Evolutionary conservation across 2,113 vertebrate genomes (phyloP).

Genomic region (Leptodactylus fuscus): DNA sequence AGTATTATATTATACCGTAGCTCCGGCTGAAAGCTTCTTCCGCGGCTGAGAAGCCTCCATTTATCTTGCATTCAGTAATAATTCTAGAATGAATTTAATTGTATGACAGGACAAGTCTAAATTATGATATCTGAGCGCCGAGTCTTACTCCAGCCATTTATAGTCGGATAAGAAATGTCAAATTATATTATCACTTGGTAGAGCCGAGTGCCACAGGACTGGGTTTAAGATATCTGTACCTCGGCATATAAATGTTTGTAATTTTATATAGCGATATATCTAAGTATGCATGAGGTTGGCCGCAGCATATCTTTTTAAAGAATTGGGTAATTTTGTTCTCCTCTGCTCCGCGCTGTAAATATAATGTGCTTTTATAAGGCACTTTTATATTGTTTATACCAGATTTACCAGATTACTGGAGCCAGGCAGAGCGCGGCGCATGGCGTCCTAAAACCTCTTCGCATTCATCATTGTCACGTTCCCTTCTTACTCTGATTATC

Average conservation of each 20-base stretch:
- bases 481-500: neutral
- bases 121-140: slow-evolving; percentile 2
- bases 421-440: neutral
- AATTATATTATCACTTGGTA: slow-evolving; percentile 36
- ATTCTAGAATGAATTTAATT: slow-evolving; percentile 33
- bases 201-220: slow-evolving; percentile 10
- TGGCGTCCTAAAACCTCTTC: neutral
- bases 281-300: slow-evolving; percentile 9
- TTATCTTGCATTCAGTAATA: slow-evolving; percentile 12
- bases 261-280: slow-evolving; percentile 30
- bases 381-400: slow-evolving; percentile 34
- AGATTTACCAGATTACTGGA: neutral
- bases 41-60: neutral
- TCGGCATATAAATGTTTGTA: slow-evolving; percentile 1
- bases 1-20: neutral
- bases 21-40: neutral
- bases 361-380: slow-evolving; percentile 10
- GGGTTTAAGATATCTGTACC: slow-evolving; percentile 24
- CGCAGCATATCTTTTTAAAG: slow-evolving; percentile 15
- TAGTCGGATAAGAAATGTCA: slow-evolving; percentile 24
- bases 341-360: neutral
- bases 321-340: neutral
- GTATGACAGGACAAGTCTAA: slow-evolving; percentile 26
- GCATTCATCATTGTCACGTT: neutral
- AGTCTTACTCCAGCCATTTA: slow-evolving; percentile 38